Percentiles rank a stretch among this genome's conserved stretches.
Conservation (phyloP, 2,113 vertebrate genomes). For the Macrotus californicus region DNA sequence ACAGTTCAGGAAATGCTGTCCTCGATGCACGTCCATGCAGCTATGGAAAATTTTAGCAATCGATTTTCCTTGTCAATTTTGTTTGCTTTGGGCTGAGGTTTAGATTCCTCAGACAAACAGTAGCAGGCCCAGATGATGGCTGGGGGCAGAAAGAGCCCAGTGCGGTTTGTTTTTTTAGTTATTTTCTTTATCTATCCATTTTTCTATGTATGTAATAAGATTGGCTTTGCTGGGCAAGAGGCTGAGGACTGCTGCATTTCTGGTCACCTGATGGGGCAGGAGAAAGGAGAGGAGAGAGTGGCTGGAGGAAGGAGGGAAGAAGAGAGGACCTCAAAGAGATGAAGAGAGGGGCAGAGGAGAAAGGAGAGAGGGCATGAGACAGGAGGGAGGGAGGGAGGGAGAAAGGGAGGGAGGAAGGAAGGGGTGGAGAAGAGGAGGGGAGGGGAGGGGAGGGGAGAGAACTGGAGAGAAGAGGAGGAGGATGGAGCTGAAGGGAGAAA, state of each 20-base stretch:
- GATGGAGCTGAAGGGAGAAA: not conserved
- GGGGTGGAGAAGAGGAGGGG: no score
- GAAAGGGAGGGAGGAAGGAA: no score
- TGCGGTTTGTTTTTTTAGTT: not conserved
- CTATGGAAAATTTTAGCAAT: not conserved
- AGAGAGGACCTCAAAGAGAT: not conserved
- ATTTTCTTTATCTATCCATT: not conserved
- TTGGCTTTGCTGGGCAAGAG: not conserved
- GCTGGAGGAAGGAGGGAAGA: not conserved
- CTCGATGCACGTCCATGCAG: not conserved
- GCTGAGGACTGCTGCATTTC: not conserved
- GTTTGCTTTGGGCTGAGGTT: slow-evolving; percentile 10
- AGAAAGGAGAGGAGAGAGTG: not conserved
- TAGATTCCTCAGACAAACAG: not conserved
- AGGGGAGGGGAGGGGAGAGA: no score
- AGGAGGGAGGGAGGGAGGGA: not conserved
- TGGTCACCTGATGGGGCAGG: not conserved
- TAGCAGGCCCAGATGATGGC: not conserved
- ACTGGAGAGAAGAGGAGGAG: accelerated
- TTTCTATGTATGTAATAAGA: not conserved
- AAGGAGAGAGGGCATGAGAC: not conserved
- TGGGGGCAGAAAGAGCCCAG: not conserved
- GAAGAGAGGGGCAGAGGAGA: not conserved
- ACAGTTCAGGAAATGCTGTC: not conserved
- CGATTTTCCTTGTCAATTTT: not conserved